A percentile compares a stretch with the other conserved stretches of the same genome.
phyloP scores from a whole-genome alignment of 1,140 invertebrate genomes.

The Drosophila lini region DNA sequence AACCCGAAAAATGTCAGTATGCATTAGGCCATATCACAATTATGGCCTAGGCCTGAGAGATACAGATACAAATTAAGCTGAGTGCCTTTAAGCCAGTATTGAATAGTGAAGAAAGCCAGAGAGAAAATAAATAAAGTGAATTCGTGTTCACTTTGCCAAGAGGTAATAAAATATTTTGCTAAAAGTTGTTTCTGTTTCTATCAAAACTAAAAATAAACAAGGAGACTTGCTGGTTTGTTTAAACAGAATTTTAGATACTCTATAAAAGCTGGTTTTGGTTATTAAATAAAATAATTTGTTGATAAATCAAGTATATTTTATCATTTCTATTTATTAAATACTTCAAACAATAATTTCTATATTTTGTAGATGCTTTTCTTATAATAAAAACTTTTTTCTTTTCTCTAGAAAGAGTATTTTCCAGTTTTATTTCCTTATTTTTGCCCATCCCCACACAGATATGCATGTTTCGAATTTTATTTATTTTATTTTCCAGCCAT shows the following conservation, averaged over 20 bases:
- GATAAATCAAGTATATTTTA: background rate
- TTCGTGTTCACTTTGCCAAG: slow-evolving; percentile 9
- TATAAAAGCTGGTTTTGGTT: background rate
- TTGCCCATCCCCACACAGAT: background rate
- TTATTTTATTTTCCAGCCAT: slow-evolving; percentile 33
- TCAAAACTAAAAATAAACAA: slow-evolving; percentile 22
- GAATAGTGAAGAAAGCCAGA: slow-evolving; percentile 1
- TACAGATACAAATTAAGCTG: background rate
- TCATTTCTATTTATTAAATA: background rate
- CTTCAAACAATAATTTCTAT: background rate
- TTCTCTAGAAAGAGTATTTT: slow-evolving; percentile 6
- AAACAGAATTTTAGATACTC: background rate
- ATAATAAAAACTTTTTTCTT: background rate
- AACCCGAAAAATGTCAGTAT: background rate
- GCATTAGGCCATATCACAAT: background rate
- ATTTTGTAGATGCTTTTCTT: background rate
- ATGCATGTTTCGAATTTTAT: slow-evolving; percentile 24
- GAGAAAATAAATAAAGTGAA: slow-evolving; percentile 4
- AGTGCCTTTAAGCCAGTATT: slow-evolving; percentile 7
- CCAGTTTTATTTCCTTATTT: background rate
- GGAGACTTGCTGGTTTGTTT: background rate
- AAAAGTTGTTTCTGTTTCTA: slow-evolving; percentile 17
- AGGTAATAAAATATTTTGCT: slow-evolving; percentile 29
- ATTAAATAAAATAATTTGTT: background rate
- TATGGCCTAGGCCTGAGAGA: background rate